phyloP scores from a whole-genome alignment of 2,888 invertebrate genomes.

The Philereme transversata region DNA sequence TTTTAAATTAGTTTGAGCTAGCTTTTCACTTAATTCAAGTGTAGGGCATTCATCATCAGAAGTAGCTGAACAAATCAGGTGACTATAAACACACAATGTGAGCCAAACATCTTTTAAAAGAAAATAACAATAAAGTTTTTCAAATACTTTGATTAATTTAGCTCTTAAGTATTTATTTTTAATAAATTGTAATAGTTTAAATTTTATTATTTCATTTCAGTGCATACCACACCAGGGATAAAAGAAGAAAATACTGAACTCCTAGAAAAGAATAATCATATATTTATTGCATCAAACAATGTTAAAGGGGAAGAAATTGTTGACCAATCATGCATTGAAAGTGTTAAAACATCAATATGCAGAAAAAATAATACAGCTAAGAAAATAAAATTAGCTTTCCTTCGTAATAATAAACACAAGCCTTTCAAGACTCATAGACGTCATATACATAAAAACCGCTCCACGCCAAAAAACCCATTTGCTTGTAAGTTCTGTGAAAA shows the following conservation, averaged over 20 bases:
- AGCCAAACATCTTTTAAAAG: no score
- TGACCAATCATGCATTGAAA: neutral
- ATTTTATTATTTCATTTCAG: conserved; percentile 9
- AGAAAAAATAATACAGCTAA: neutral
- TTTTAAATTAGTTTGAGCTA: no score
- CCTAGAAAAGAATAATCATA: neutral
- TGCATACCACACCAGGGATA: conserved; percentile 2
- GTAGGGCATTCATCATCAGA: no score
- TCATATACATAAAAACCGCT: neutral
- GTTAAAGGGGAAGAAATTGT: conserved; percentile 8
- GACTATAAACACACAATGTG: no score
- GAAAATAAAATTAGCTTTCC: neutral
- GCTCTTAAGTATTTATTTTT: no score
- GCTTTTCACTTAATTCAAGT: no score
- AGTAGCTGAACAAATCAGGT: no score
- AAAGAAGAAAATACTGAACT: conserved; percentile 13
- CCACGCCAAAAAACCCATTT: neutral
- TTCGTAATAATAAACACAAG: no score
- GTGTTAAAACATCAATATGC: neutral
- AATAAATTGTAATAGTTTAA: neutral
- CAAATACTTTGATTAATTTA: no score
- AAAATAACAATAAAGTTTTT: no score
- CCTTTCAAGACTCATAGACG: neutral
- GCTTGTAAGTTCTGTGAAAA: conserved; percentile 6
- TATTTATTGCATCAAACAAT: conserved; percentile 4